Evolutionary conservation across 1,140 invertebrate species (phyloP).

Genomic region (Leptinotarsa undecemlineata): DNA sequence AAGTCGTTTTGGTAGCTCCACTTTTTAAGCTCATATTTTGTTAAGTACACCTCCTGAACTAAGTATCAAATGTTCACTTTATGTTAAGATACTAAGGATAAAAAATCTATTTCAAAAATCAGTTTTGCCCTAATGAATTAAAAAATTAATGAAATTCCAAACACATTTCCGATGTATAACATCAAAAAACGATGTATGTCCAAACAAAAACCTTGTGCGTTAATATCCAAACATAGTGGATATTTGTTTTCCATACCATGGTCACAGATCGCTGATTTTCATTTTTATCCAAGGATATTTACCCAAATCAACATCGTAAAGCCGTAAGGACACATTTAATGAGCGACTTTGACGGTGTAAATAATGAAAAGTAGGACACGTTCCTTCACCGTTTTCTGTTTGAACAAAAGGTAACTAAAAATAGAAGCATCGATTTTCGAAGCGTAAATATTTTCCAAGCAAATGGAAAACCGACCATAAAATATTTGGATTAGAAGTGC

Average conservation of each 20-base stretch:
- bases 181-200: too few species aligned
- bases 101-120: too few species aligned
- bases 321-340: neutral
- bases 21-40: too few species aligned
- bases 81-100: too few species aligned
- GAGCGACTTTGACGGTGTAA: neutral
- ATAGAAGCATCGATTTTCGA: neutral
- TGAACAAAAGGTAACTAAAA: neutral
- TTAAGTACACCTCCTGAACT: too few species aligned
- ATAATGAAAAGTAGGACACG: neutral
- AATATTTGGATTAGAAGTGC: neutral
- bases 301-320: neutral
- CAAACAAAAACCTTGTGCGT: neutral
- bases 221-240: neutral
- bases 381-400: neutral
- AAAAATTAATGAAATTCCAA: too few species aligned
- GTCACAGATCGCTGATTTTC: neutral
- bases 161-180: too few species aligned
- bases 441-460: slow-evolving; percentile 3
- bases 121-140: too few species aligned
- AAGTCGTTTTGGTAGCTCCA: too few species aligned
- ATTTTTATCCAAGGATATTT: neutral
- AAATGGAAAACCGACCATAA: neutral
- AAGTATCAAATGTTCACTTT: too few species aligned
- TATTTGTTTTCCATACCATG: neutral